Evolutionary conservation across 2,113 vertebrate species (phyloP), one percentile per base, ranked within the genome.

Genomic region (Heterotis niloticus): DNA sequence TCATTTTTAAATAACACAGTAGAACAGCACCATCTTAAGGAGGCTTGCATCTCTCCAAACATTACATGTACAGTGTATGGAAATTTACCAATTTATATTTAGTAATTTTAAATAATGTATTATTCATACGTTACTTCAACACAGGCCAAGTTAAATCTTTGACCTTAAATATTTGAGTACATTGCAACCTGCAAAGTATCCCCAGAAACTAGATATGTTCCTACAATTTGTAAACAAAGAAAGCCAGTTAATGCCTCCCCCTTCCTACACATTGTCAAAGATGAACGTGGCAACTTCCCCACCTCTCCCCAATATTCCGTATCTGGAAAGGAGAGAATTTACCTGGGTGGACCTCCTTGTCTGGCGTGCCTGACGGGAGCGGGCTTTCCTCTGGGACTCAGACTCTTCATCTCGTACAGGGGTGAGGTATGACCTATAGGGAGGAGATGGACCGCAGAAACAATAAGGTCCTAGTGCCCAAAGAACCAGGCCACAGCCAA

Each of bases 351-450:
- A 99, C 89, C 98, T 95, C 92, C 98, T 95, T 24, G 96, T 96
- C 90, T 99, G 98, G 80, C 97, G 94, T 76, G 96, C 98, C 93
- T 99, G 98, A 87, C 98, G 94, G 83, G 98, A 99, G 85, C 96
- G 95, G 85, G 98, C 98, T 94, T 96, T 99, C 92, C 98, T 96
- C 91, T 99, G 97, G 83, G 98, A 99, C 88, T 99, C 98, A 0
- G 98, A 99, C 81, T 99, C 98, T 92, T 99, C 98, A 85, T 99
- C 97, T 81, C 98, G 93, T 87, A 99, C 97, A 85, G 98, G 98
- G 85, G 98, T 98, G 91, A 99, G 95, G 90, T 99, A 99, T 82
- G 97, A 99, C 90, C 97, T 98, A 82, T 54, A 29, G 14, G 51
- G 24, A 28, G 75, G 16, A 66, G 4, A 80, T n/a, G n/a, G n/a